phyloP scores from a whole-genome alignment of 2,888 invertebrate species.

The Andrena flavipes region DNA sequence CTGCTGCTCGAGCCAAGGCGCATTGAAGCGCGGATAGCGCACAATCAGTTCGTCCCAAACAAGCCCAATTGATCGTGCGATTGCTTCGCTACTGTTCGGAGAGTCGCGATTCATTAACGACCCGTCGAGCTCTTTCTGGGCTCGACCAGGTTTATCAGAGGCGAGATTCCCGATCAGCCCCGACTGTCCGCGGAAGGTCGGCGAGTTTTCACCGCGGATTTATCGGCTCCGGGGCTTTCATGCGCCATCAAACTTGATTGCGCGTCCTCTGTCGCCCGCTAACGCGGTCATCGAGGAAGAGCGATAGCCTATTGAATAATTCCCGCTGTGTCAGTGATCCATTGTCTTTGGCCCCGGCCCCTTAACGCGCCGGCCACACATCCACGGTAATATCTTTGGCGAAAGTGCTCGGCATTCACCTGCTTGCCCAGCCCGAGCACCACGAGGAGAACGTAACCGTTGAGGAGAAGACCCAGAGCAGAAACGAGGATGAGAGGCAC shows the following conservation, averaged over 20 bases:
- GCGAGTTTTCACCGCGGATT: conserved; percentile 25
- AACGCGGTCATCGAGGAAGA: conserved; percentile 26
- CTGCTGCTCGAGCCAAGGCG: conserved; percentile 1
- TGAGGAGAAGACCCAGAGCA: conserved; percentile 90
- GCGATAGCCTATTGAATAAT: conserved; percentile 50
- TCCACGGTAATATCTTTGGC: background rate
- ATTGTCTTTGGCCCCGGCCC: conserved; percentile 10
- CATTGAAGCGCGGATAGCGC: conserved; percentile 4
- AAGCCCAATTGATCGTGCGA: conserved; percentile 2
- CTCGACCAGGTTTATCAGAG: background rate
- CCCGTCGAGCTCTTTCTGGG: no score
- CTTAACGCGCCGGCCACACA: background rate
- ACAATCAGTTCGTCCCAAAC: conserved; percentile 11
- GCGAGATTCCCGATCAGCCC: background rate
- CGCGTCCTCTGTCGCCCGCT: background rate
- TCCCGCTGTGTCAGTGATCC: conserved; percentile 27
- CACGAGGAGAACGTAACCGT: conserved; percentile 90
- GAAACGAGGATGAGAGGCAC: conserved; percentile 90
- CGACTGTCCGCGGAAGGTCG: background rate
- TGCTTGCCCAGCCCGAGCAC: conserved; percentile 87
- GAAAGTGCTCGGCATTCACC: conserved; percentile 64
- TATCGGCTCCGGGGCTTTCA: conserved; percentile 4
- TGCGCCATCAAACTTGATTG: conserved; percentile 22
- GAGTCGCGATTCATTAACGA: conserved; percentile 2
- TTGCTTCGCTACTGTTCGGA: conserved; percentile 15